Evolutionary conservation across 2,888 invertebrate species (phyloP).

Genomic region (Limulus polyphemus): DNA sequence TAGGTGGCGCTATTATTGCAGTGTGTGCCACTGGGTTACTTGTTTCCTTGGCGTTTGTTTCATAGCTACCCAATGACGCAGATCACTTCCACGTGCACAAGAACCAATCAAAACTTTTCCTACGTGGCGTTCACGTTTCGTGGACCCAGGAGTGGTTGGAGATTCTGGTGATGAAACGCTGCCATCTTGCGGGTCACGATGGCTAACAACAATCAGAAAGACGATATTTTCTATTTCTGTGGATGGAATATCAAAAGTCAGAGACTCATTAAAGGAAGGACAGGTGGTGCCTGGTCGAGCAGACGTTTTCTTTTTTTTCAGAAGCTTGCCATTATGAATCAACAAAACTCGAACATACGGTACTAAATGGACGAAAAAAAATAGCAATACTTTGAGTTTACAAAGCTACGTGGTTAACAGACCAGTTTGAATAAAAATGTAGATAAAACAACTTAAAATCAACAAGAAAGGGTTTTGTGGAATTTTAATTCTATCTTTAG

Average conservation of each 20-base stretch:
- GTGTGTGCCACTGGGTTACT: conserved; percentile 24
- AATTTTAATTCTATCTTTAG: too few species aligned
- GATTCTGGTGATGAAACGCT: conserved; percentile 18
- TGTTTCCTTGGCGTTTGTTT: conserved; percentile 22
- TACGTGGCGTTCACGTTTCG: conserved; percentile 17
- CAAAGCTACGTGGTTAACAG: too few species aligned
- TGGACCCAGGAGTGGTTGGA: conserved; percentile 16
- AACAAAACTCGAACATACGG: conserved; percentile 40
- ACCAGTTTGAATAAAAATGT: too few species aligned
- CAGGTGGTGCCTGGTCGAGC: conserved; percentile 31
- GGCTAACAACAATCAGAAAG: conserved; percentile 35
- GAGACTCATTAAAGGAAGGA: conserved; percentile 40
- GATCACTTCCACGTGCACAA: conserved; percentile 3
- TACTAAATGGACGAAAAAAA: conserved; percentile 30
- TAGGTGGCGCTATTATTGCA: conserved; percentile 9
- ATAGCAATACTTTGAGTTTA: too few species aligned
- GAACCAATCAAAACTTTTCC: conserved; percentile 24
- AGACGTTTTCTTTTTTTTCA: conserved; percentile 39
- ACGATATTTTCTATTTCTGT: conserved; percentile 37
- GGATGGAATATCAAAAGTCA: conserved; percentile 38
- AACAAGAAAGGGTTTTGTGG: too few species aligned
- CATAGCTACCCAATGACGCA: conserved; percentile 22
- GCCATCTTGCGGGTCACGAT: conserved; percentile 19
- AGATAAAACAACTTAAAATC: too few species aligned
- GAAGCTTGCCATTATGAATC: conserved; percentile 37